Evolutionary conservation across 2,113 vertebrate species (phyloP).

Genomic region (Sigmodon hispidus): DNA sequence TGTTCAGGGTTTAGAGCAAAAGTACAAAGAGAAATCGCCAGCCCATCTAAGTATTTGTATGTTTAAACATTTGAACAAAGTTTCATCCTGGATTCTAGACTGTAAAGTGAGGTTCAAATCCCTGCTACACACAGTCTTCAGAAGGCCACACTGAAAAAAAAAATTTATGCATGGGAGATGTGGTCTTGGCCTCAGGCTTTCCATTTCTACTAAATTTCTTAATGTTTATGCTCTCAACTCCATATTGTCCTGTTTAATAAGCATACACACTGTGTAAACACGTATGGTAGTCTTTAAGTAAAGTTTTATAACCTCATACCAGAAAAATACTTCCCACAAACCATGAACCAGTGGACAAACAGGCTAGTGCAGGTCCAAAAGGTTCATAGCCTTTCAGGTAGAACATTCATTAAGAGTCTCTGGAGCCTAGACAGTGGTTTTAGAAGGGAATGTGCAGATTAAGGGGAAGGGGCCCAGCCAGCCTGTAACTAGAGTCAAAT

Average conservation of each 20-base stretch:
- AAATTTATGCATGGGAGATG: background rate
- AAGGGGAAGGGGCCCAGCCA: background rate
- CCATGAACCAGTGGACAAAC: background rate
- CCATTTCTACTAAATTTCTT: background rate
- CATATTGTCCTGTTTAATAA: background rate
- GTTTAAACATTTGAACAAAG: slow-evolving; percentile 12
- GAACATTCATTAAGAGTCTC: background rate
- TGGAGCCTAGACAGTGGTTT: slow-evolving; percentile 2
- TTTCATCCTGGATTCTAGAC: background rate
- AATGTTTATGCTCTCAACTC: background rate
- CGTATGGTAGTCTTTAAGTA: background rate
- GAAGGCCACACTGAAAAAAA: background rate
- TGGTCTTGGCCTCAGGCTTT: background rate
- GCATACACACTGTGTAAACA: background rate
- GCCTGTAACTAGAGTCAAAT: background rate
- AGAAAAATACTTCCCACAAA: background rate
- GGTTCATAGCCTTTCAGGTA: background rate
- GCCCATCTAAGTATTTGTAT: background rate
- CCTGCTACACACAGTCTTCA: background rate
- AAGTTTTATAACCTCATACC: background rate
- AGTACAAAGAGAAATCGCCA: background rate
- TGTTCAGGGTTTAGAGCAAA: background rate
- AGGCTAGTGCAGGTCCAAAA: background rate
- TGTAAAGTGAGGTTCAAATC: background rate
- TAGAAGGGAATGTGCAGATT: background rate